Percentiles rank a stretch among this genome's conserved stretches.
phyloP scores from a whole-genome alignment of 2,888 invertebrate species.

The Anoplius nigerrimus region DNA sequence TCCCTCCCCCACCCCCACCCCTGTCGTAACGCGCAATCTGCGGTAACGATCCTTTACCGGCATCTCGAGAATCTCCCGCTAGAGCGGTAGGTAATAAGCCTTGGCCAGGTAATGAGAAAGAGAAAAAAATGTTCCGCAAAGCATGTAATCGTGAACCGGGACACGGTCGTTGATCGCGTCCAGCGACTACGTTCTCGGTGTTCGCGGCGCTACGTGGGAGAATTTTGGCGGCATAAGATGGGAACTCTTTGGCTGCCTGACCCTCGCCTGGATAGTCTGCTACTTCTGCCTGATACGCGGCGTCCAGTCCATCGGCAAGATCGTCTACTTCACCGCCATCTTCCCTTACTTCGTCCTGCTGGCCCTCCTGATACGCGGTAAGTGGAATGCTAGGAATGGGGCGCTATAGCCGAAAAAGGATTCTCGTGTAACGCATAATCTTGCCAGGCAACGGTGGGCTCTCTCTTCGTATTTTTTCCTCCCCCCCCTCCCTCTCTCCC shows the following conservation, averaged over 20 bases:
- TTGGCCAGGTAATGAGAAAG: conserved; percentile 18
- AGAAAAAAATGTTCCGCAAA: conserved; percentile 21
- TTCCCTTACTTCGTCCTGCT: conserved; percentile 85
- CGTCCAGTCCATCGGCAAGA: conserved; percentile 93
- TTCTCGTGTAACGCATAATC: conserved; percentile 4
- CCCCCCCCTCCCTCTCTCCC: not conserved
- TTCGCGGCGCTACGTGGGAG: conserved; percentile 84
- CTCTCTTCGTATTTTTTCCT: not conserved
- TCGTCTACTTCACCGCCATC: conserved; percentile 84
- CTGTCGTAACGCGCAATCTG: no score
- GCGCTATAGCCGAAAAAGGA: not conserved
- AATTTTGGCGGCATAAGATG: conserved; percentile 86
- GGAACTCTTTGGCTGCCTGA: conserved; percentile 87
- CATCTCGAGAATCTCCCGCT: conserved; percentile 19
- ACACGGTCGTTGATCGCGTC: conserved; percentile 48
- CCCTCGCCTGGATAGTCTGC: conserved; percentile 88
- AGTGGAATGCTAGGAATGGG: conserved; percentile 15
- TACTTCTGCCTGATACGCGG: conserved; percentile 92
- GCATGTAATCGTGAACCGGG: conserved; percentile 44
- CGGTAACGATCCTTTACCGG: no score
- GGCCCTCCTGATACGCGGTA: conserved; percentile 77
- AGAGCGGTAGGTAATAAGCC: conserved; percentile 25
- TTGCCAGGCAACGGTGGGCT: not conserved
- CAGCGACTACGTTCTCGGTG: conserved; percentile 87
- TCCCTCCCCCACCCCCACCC: no score